Conservation (phyloP, 2,113 vertebrate genomes). For the Silurus meridionalis region DNA sequence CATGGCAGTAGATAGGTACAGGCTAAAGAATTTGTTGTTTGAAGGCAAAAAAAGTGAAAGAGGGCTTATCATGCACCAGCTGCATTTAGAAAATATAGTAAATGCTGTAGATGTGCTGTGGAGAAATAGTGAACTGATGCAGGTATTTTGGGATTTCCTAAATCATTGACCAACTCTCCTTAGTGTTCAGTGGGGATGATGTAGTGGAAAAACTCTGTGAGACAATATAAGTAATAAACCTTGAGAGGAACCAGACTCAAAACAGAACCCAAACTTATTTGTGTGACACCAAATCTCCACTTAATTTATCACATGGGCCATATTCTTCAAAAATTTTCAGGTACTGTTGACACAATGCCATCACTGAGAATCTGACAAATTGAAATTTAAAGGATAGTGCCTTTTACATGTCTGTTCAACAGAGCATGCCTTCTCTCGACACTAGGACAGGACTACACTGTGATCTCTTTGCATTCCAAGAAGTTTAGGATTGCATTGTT, state of each 20-base stretch:
- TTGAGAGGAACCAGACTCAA: no score
- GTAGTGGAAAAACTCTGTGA: no score
- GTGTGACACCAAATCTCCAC: no score
- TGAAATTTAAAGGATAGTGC: not conserved
- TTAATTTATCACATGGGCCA: not conserved
- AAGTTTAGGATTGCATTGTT: not conserved
- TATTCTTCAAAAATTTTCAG: not conserved
- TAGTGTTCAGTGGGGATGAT: not conserved
- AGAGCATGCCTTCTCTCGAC: not conserved
- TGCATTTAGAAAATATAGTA: not conserved
- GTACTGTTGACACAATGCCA: not conserved
- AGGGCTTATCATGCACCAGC: not conserved
- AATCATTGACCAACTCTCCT: not conserved
- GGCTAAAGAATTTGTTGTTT: not conserved
- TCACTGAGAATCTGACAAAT: not conserved
- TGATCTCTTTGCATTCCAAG: not conserved
- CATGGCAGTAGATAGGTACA: not conserved
- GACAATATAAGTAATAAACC: no score
- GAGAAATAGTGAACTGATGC: not conserved
- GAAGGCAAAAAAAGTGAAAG: not conserved
- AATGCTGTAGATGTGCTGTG: not conserved
- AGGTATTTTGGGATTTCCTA: not conserved
- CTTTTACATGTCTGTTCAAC: not conserved
- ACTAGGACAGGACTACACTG: not conserved
- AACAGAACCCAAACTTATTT: no score